A percentile compares a stretch with the other conserved stretches of the same genome.
phyloP scores from a whole-genome alignment of 2,888 invertebrate genomes.

The Ischnus inquisitorius region DNA sequence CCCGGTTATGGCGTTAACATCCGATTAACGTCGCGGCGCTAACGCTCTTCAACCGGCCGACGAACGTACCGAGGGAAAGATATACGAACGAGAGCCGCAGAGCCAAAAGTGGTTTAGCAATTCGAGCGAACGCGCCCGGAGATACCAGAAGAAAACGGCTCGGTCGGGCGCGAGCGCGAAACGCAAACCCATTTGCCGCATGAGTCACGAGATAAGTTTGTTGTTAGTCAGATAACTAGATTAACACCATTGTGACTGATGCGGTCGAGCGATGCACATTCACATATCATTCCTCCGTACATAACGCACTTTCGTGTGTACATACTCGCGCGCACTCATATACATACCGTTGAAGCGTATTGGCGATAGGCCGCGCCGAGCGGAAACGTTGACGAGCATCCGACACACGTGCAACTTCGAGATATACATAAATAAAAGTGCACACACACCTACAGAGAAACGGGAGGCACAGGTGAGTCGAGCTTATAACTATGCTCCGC shows the following conservation, averaged over 20 bases:
- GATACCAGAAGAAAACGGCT: conserved; percentile 20
- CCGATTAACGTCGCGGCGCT: conserved; percentile 20
- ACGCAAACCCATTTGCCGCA: conserved; percentile 55
- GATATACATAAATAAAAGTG: conserved; percentile 30
- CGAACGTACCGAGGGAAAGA: conserved; percentile 12
- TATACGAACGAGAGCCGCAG: conserved; percentile 15
- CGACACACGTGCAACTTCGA: not conserved
- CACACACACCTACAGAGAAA: not conserved
- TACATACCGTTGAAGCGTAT: not conserved
- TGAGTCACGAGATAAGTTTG: conserved; percentile 82
- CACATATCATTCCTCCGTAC: conserved; percentile 23
- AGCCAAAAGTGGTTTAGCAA: conserved; percentile 18
- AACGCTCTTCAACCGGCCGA: conserved; percentile 6
- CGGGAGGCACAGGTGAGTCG: not conserved
- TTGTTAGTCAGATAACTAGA: conserved; percentile 82
- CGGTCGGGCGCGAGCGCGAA: conserved; percentile 7
- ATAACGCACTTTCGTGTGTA: not conserved
- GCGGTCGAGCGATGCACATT: conserved; percentile 68
- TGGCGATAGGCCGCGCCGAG: not conserved
- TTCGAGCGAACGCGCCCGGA: not conserved
- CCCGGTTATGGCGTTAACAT: conserved; percentile 18
- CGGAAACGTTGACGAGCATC: not conserved
- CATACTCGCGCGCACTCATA: not conserved
- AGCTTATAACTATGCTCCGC: not conserved
- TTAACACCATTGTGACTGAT: conserved; percentile 79